phyloP scores from a whole-genome alignment of 2,113 vertebrate species.

The Pelecanus crispus region DNA sequence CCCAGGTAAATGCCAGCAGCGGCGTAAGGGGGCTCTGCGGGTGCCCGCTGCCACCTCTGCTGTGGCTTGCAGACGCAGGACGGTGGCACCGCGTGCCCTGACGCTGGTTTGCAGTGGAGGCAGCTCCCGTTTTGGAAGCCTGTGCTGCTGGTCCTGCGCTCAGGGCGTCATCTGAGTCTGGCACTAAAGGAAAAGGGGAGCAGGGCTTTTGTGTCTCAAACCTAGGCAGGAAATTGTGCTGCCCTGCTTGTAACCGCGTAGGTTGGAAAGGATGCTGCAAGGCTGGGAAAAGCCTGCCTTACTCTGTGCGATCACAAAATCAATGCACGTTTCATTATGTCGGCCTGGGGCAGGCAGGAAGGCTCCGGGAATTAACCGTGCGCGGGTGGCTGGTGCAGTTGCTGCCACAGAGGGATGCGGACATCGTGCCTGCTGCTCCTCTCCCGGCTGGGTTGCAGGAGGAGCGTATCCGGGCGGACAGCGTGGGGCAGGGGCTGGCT shows the following conservation, averaged over 20 bases:
- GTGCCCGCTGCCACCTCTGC: not conserved
- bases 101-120: not conserved
- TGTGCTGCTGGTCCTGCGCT: not conserved
- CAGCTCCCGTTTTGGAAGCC: not conserved
- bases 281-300: not conserved
- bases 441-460: not conserved
- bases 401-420: not conserved
- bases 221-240: not conserved
- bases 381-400: not conserved
- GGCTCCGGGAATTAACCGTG: not conserved
- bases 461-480: not conserved
- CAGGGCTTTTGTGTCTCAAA: not conserved
- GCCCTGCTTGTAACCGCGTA: fast-evolving
- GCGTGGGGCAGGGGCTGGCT: not conserved
- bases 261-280: not conserved
- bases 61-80: not conserved
- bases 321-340: fast-evolving
- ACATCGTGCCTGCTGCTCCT: not conserved
- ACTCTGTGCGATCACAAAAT: not conserved
- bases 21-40: not conserved
- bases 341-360: not conserved
- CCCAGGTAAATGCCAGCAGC: not conserved
- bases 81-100: not conserved
- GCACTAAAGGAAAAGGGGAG: not conserved
- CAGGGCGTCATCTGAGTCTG: not conserved